Evolutionary conservation across 2,797 vertebrate species (phyloP).

Genomic region (Mallotus villosus): DNA sequence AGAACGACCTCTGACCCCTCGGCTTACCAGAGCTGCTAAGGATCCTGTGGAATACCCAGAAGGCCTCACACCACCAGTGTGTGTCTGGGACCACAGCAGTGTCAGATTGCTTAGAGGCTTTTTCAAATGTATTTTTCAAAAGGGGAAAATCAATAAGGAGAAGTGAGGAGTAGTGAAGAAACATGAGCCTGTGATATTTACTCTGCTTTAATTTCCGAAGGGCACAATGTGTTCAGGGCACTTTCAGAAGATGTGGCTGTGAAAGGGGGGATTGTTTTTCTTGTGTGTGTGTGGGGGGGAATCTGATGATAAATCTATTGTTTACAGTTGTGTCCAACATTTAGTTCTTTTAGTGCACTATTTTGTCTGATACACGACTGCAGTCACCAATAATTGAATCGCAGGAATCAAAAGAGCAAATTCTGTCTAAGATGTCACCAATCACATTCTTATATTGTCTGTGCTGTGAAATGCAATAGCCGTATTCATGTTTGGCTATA

Average conservation of each 20-base stretch:
- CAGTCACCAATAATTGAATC: neutral
- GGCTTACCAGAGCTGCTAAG: conserved; percentile 56
- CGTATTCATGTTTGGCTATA: conserved; percentile 40
- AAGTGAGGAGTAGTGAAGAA: conserved; percentile 59
- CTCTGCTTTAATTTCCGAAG: conserved; percentile 49
- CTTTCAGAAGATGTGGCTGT: conserved; percentile 54
- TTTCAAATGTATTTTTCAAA: conserved; percentile 74
- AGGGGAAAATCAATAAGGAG: conserved; percentile 72
- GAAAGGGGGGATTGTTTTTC: conserved; percentile 36
- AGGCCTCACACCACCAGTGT: conserved; percentile 49
- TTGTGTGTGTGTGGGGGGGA: conserved; percentile 35
- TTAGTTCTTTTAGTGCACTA: conserved; percentile 12
- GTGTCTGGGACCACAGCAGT: conserved; percentile 59
- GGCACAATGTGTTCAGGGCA: conserved; percentile 54
- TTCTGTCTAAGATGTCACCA: neutral
- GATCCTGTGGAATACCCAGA: conserved; percentile 56
- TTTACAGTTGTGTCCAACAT: conserved; percentile 13
- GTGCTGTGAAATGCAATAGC: conserved; percentile 25
- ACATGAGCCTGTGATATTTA: conserved; percentile 67
- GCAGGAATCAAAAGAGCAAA: neutral
- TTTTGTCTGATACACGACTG: conserved; percentile 4
- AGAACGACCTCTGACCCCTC: conserved; percentile 63
- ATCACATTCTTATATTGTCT: neutral
- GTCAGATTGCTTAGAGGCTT: conserved; percentile 68
- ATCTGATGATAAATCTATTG: conserved; percentile 50